Evolutionary conservation across 2,113 vertebrate species (phyloP).

Genomic region (Thunnus maccoyii): DNA sequence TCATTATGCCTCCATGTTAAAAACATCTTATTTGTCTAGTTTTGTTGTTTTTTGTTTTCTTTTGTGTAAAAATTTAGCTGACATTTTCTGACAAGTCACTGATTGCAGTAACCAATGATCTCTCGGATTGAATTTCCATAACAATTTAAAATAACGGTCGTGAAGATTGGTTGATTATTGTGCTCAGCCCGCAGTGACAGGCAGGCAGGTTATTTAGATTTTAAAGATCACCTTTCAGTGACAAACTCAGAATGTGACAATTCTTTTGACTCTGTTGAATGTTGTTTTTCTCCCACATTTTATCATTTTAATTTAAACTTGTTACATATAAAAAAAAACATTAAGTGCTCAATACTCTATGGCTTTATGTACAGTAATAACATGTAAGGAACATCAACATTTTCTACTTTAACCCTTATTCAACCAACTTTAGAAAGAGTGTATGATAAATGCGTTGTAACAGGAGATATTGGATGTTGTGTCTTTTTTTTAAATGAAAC

Average conservation of each 20-base stretch:
- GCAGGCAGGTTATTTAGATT: not conserved
- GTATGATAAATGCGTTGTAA: not conserved
- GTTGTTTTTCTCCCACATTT: not conserved
- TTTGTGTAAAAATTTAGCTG: constrained; percentile 14
- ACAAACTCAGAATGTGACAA: constrained; percentile 8
- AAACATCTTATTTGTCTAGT: not conserved
- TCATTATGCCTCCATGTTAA: not conserved
- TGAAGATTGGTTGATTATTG: constrained; percentile 35
- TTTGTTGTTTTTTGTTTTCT: constrained; percentile 5
- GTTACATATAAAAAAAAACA: not conserved
- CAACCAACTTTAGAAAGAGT: too few relatives aligned
- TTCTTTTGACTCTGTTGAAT: not conserved
- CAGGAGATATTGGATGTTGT: not conserved
- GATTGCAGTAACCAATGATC: not conserved
- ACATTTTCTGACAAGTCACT: constrained; percentile 15
- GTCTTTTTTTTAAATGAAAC: not conserved
- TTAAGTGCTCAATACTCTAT: not conserved
- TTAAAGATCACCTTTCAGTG: constrained; percentile 27
- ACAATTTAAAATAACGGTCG: constrained; percentile 23
- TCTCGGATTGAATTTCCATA: not conserved
- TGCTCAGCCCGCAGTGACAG: constrained; percentile 19
- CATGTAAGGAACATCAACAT: too few relatives aligned
- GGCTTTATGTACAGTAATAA: too few relatives aligned
- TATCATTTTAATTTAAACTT: not conserved
- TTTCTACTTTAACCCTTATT: too few relatives aligned